Base-by-base conservation (phyloP, 1,140 invertebrate genomes). In the Drosophila oshimai region DNA sequence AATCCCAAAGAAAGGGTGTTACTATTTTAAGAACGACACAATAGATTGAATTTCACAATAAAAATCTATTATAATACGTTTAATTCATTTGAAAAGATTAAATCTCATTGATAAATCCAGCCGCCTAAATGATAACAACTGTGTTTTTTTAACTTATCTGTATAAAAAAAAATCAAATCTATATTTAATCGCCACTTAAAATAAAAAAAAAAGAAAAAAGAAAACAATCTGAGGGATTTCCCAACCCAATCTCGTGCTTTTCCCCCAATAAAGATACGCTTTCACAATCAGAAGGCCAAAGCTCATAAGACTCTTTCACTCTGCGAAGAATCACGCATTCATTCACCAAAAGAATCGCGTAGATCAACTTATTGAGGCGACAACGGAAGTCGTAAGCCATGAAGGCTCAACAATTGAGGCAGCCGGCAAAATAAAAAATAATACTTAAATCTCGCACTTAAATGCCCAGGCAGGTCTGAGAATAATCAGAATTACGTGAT, bases 321-420 rank as follows among this genome's bases (percentile, higher is more conserved):
- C 18, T 6, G 10, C 26, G 28, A 9, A 24, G 20, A 18, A 12
- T 39, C 34, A n/a, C 17, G 2, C 13, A 42, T 26, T 51, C 49
- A 62, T 34, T 62, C 37, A 44, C 36, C 7, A 15, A 60, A 7
- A 50, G 41, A 31, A 65, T 31, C 33, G 42, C 37, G 20, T 29
- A 39, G 37, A 42, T 46, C 24, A 50, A 50, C 24, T 53, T 53
- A 49, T 33, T 45, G 65, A 12, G 60, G 69, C 75, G 60, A 78
- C 75, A 79, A 69, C 75, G 75, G 75, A 79, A 80, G 77, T 80
- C 50, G 49, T 62, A 77, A 50, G 78, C 61, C 73, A 50, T 61
- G 69, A 65, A 58, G 76, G 76, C 70, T 79, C 68, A 74, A 55
- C 61, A 74, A 79, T 57, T 57, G 49, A 51, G 51, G 50, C 53